Evolutionary conservation across 1,140 invertebrate species (phyloP).

Genomic region (Babylonia areolata): DNA sequence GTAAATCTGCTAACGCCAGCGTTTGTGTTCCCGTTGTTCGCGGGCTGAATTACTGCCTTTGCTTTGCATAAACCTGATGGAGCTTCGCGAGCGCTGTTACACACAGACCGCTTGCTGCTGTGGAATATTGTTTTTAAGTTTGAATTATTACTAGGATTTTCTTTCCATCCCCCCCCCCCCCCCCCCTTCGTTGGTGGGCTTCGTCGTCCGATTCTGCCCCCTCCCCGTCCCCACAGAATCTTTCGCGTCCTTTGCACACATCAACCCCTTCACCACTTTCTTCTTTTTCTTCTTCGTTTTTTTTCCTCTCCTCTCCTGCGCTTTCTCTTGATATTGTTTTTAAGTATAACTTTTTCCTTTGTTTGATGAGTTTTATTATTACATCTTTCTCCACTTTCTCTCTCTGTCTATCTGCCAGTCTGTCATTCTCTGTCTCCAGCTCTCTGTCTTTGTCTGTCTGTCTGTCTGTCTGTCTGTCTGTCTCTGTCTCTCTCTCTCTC

Average conservation of each 20-base stretch:
- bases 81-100: background rate
- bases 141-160: background rate
- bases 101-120: background rate
- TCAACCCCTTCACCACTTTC: no score
- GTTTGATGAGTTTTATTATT: background rate
- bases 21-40: background rate
- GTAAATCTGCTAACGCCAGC: slow-evolving; percentile 2
- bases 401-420: background rate
- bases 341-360: background rate
- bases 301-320: background rate
- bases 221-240: no score
- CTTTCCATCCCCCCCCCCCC: no score
- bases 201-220: no score
- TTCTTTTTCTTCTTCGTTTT: background rate
- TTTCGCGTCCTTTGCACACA: no score
- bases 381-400: no score
- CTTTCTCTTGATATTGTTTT: background rate
- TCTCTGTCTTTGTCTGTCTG: background rate
- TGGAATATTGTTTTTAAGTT: slow-evolving; percentile 6
- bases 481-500: background rate
- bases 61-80: background rate
- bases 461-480: background rate
- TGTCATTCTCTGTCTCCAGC: background rate
- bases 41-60: background rate
- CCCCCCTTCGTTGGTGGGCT: no score